A percentile compares a stretch with the other conserved stretches of the same genome.
Conservation (phyloP, 1,140 invertebrate genomes). For the Drosophila yakuba region DNA sequence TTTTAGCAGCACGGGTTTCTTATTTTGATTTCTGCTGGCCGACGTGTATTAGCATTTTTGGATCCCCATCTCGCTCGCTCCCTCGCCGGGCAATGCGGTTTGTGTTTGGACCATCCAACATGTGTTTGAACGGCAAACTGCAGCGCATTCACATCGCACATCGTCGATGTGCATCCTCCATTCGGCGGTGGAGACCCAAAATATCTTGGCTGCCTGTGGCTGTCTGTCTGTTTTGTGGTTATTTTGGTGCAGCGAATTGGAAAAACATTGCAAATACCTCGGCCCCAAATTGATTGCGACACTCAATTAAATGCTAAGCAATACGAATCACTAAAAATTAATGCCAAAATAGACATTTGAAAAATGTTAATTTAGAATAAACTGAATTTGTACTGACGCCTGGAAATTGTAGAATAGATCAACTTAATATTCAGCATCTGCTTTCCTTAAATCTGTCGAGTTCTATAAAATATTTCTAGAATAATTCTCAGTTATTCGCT, state of each 20-base stretch:
- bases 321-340: conserved; percentile 18
- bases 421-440: background rate
- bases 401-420: no score
- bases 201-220: conserved; percentile 3
- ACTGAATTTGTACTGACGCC: no score
- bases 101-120: conserved; percentile 62
- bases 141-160: conserved; percentile 20
- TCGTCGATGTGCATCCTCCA: conserved; percentile 49
- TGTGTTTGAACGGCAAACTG: conserved; percentile 72
- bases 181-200: conserved; percentile 11
- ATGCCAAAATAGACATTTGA: conserved; percentile 18
- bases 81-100: conserved; percentile 2
- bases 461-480: conserved; percentile 19
- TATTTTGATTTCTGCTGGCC: conserved; percentile 70
- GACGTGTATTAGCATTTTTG: conserved; percentile 72
- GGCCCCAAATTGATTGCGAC: conserved; percentile 62
- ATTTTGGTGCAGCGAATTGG: conserved; percentile 59
- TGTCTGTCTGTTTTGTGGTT: conserved; percentile 22
- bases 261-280: conserved; percentile 61
- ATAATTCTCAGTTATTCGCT: conserved; percentile 4
- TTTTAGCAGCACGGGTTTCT: conserved; percentile 71
- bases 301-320: conserved; percentile 57
- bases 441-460: conserved; percentile 12
- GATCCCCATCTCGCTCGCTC: conserved; percentile 42
- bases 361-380: conserved; percentile 11